These are phyloP conservation scores for Isoperla grammatica DNA, from an alignment of 2,888 invertebrate genomes.

Conservation along the genomic window DNA sequence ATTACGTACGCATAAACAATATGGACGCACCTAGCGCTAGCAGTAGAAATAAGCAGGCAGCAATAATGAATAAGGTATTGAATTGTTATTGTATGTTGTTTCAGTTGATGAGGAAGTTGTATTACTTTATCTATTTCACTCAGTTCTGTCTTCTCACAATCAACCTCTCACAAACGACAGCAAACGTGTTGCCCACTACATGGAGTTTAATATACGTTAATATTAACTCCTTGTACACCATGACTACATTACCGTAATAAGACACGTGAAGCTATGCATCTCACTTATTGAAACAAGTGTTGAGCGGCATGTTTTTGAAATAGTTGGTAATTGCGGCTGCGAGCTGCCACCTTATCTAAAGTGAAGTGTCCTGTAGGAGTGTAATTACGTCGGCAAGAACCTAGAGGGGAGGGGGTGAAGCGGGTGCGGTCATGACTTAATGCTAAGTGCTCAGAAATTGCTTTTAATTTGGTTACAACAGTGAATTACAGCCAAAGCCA, in stretches of 20 bases:
- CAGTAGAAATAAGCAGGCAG: no score
- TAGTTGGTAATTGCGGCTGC: background rate
- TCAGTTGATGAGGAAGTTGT: no score
- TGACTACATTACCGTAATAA: background rate
- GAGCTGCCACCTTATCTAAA: background rate
- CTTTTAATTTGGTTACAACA: constrained; percentile 4
- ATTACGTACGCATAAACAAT: no score
- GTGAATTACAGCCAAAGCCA: no score
- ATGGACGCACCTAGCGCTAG: no score
- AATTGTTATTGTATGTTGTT: no score
- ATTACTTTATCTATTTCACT: no score
- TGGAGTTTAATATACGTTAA: no score
- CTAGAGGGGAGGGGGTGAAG: background rate
- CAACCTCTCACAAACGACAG: no score
- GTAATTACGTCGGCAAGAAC: background rate
- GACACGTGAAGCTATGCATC: background rate
- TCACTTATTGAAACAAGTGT: background rate
- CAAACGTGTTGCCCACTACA: no score
- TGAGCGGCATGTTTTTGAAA: background rate
- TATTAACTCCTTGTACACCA: background rate
- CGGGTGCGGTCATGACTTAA: background rate
- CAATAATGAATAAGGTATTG: no score
- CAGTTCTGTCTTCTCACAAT: no score
- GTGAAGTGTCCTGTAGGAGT: background rate
- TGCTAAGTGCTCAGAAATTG: background rate